Base-by-base conservation (phyloP, 2,113 vertebrate genomes). In the Cephalopterus ornatus region DNA sequence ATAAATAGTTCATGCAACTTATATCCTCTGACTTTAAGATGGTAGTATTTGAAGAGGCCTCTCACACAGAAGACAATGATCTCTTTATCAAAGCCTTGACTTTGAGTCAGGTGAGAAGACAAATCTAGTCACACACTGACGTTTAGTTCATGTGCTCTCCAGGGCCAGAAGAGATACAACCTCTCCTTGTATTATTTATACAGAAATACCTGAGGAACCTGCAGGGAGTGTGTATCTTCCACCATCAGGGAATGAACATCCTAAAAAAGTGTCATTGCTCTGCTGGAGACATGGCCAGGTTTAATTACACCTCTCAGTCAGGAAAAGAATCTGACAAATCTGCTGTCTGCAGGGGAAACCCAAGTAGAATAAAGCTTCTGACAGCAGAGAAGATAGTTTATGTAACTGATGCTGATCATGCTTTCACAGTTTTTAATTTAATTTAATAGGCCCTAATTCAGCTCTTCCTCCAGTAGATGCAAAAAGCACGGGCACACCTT, bases 171-270 rank as follows among this genome's bases (percentile, higher is more conserved):
- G 41, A 91, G 19, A 46, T 74, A 81, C 63, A 89, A 63, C 24
- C 9, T 91, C 12, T 74, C 39, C 78, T 77, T 92, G 65, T 73
- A 41, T 93, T 92, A 70, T 93, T 95, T 92, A 72, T 63, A 46
- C 12, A 71, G 44, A 86, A 91, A 88, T 49, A 77, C 15, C 24
- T n/a, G 14, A 9, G 17, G 24, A 91, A 88, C 20, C 8, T 66
- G 6, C 58, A 16, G 50, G 37, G n/a, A 70, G 10, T n/a, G 39
- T 79, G 26, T 28, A 8, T 62, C 47, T 73, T 59, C 42, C 53
- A 65, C 42, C 15, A 32, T 8, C 0, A 0, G 9, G 32, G 44
- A 63, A 83, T 35, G n/a, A 78, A 71, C 0, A 1, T 15, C 47
- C 58, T 27, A 37, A 42, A 70, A 96, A 81, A 49, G 3, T 56